Conservation (phyloP, 2,888 invertebrate genomes). For the Galerucella pusilla region DNA sequence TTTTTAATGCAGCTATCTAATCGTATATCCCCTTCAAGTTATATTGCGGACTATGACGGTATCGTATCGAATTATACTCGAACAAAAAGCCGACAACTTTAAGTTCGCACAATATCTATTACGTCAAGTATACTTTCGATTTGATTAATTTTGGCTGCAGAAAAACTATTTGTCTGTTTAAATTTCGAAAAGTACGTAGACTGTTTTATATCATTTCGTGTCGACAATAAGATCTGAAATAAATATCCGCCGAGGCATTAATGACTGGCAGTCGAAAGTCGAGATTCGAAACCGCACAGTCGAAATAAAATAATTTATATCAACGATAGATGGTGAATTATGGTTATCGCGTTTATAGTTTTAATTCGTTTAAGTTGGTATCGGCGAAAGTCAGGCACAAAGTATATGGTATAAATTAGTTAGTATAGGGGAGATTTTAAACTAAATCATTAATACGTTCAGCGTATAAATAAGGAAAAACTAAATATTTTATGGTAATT, state of each 20-base stretch:
- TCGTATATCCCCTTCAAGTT: too few species aligned
- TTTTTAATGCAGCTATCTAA: too few species aligned
- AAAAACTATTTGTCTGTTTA: too few species aligned
- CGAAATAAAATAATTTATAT: slow-evolving; percentile 54
- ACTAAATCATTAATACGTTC: slow-evolving; percentile 50
- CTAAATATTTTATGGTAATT: slow-evolving; percentile 44
- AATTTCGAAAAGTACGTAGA: too few species aligned
- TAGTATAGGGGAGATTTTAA: slow-evolving; percentile 49
- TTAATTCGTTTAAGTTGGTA: slow-evolving; percentile 55
- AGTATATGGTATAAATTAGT: slow-evolving; percentile 50
- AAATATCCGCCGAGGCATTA: slow-evolving; percentile 42
- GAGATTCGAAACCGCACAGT: slow-evolving; percentile 32
- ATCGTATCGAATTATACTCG: too few species aligned
- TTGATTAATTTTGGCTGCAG: too few species aligned
- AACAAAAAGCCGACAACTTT: too few species aligned
- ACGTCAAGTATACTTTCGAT: too few species aligned
- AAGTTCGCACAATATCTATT: too few species aligned
- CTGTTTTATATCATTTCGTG: slow-evolving; percentile 13
- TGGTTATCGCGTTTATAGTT: slow-evolving; percentile 54
- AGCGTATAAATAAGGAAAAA: slow-evolving; percentile 27
- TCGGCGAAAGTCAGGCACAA: slow-evolving; percentile 55
- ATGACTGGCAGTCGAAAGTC: slow-evolving; percentile 45
- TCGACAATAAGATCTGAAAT: slow-evolving; percentile 19
- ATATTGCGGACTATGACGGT: too few species aligned
- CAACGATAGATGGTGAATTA: slow-evolving; percentile 51